Evolutionary conservation across 2,888 invertebrate genomes (phyloP), one percentile per base, ranked within the genome.

Genomic region (Lathronympha strigana): DNA sequence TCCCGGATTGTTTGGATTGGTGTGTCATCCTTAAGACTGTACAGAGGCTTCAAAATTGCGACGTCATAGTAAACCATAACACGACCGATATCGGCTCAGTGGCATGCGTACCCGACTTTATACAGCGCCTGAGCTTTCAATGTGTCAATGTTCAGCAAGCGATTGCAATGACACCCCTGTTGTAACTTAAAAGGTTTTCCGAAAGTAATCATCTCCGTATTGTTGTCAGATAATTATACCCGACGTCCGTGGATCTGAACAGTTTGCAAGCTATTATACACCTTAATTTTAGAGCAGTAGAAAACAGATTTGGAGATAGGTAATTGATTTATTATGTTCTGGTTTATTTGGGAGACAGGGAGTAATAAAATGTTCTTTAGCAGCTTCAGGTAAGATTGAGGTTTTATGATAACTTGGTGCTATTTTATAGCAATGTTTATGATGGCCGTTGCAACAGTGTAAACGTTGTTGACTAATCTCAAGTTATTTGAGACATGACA

Each of bases 141-240:
- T n/a, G n/a, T n/a, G n/a, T n/a, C n/a, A n/a, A n/a, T n/a, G n/a
- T n/a, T n/a, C 19, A 3, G 11, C 19, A 51, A 51, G 31, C 31
- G 13, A 6, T 33, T 54, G n/a, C 43, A 33, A 33, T 49, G 49
- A 33, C 25, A 33, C 0, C 38, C 31, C 43, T 23, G 36, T 9
- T 31, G 25, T n/a, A 58, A 40, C 33, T 33, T 64, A 45, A 64
- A 64, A 64, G 63, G 58, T 57, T 64, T 55, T 58, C 50, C 43
- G 51, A 51, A 45, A 40, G 63, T 58, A 64, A 64, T 58, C 43
- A 64, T 51, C 19, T 17, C 54, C 40, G 50, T 64, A 58, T 58
- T 64, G 63, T 64, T 58, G 63, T 64, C 63, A 58, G 45, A 64
- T 64, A 64, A 64, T 64, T 64, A 58, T 36, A 54, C 23, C 45